These are phyloP conservation scores for Monopterus albus DNA, from an alignment of 2,113 vertebrate genomes.

Conservation along the genomic window DNA sequence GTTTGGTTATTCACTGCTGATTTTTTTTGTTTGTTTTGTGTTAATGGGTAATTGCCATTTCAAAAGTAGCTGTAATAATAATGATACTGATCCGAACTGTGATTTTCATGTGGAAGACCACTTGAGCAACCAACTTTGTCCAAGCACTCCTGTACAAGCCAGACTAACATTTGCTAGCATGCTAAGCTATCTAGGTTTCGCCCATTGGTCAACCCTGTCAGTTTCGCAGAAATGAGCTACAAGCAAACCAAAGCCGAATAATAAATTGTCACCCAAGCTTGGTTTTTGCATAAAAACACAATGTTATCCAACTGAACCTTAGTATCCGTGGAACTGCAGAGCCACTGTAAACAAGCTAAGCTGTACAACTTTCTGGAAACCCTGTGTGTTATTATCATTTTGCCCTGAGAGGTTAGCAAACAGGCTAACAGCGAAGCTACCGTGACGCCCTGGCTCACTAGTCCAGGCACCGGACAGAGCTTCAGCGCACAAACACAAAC, in stretches of 20 bases:
- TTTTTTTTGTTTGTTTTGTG: too few relatives aligned
- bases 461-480: conserved; percentile 14
- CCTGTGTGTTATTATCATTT: conserved; percentile 38
- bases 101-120: background rate
- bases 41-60: too few relatives aligned
- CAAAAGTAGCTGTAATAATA: background rate
- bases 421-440: conserved; percentile 48
- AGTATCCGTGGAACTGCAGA: fast-evolving
- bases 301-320: too few relatives aligned
- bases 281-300: fast-evolving
- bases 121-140: conserved; percentile 32
- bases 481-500: conserved; percentile 4
- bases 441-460: conserved; percentile 35
- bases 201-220: conserved; percentile 38
- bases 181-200: conserved; percentile 56
- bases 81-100: fast-evolving
- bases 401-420: conserved; percentile 47
- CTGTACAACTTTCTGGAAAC: conserved; percentile 59
- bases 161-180: conserved; percentile 3
- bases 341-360: background rate
- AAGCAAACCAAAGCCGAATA: background rate
- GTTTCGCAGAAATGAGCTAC: conserved; percentile 45
- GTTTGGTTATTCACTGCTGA: too few relatives aligned
- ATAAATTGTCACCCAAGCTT: background rate
- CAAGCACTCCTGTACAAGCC: background rate